phyloP scores from a whole-genome alignment of 2,113 vertebrate genomes.

The Gavialis gangeticus region DNA sequence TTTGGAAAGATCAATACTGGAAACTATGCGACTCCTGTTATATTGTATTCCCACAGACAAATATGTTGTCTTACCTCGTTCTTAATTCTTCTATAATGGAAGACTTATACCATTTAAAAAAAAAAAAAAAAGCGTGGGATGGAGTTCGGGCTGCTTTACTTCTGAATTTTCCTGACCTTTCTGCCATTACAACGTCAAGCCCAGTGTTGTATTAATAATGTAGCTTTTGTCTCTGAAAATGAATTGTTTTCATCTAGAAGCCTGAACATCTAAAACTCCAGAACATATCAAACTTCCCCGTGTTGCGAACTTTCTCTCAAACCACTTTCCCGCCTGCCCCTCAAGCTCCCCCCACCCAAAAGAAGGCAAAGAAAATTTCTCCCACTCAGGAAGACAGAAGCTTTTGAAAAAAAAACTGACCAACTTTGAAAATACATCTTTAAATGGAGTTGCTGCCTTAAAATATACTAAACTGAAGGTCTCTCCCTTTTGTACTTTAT shows the following conservation, averaged over 20 bases:
- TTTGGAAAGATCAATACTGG: background rate
- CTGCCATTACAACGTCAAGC: background rate
- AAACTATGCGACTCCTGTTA: background rate
- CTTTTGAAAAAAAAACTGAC: fast-evolving
- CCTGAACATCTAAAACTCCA: background rate
- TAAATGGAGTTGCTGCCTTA: background rate
- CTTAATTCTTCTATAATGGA: background rate
- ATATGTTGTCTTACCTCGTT: background rate
- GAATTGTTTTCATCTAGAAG: background rate
- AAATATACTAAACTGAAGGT: background rate
- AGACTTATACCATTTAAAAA: background rate
- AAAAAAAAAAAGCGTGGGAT: background rate
- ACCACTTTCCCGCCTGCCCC: background rate
- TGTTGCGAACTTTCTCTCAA: fast-evolving
- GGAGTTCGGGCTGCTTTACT: background rate
- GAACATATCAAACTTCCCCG: background rate
- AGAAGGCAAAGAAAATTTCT: fast-evolving
- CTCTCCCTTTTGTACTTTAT: background rate
- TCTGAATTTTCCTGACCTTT: background rate
- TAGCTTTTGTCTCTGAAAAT: background rate
- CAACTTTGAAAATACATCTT: background rate
- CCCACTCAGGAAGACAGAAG: background rate
- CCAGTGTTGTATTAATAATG: fast-evolving
- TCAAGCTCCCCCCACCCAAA: background rate
- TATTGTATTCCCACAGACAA: background rate